These are phyloP conservation scores for Brachirus orientalis DNA, from an alignment of 2,113 vertebrate species.

Conservation along the genomic window DNA sequence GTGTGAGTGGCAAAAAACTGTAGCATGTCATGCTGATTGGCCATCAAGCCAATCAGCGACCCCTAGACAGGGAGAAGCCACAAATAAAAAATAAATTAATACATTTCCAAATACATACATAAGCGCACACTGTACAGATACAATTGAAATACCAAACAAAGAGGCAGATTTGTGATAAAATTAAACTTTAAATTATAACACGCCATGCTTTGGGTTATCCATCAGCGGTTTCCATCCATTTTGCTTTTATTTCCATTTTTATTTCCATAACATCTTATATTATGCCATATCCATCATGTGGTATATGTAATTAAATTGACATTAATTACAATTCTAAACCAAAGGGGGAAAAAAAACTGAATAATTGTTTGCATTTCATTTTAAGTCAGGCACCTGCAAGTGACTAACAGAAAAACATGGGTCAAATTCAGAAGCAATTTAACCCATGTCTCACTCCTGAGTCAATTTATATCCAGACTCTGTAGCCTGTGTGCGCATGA, in stretches of 20 bases:
- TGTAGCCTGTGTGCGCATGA: conserved; percentile 1
- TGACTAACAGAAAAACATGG: conserved; percentile 78
- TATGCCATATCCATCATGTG: conserved; percentile 28
- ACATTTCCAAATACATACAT: too few species aligned
- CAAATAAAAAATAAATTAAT: too few species aligned
- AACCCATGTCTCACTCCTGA: conserved; percentile 7
- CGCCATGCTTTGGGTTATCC: conserved; percentile 1
- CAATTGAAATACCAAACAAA: too few species aligned
- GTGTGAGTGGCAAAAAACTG: too few species aligned
- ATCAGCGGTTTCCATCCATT: conserved; percentile 8
- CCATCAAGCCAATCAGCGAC: too few species aligned
- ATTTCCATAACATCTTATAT: conserved; percentile 27
- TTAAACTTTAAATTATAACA: conserved; percentile 23
- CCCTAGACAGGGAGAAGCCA: too few species aligned
- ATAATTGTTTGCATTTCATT: conserved; percentile 66
- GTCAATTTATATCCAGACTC: conserved; percentile 43
- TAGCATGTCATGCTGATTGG: too few species aligned
- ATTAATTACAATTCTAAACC: conserved; percentile 50
- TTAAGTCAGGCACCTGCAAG: conserved; percentile 57
- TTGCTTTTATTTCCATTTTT: conserved; percentile 10
- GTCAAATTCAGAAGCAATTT: conserved; percentile 71
- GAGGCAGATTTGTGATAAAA: too few species aligned
- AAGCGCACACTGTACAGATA: too few species aligned
- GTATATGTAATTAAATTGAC: conserved; percentile 55
- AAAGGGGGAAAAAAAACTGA: conserved; percentile 35